Base-by-base conservation (phyloP, 2,888 invertebrate genomes). In the Calameuta filiformis region DNA sequence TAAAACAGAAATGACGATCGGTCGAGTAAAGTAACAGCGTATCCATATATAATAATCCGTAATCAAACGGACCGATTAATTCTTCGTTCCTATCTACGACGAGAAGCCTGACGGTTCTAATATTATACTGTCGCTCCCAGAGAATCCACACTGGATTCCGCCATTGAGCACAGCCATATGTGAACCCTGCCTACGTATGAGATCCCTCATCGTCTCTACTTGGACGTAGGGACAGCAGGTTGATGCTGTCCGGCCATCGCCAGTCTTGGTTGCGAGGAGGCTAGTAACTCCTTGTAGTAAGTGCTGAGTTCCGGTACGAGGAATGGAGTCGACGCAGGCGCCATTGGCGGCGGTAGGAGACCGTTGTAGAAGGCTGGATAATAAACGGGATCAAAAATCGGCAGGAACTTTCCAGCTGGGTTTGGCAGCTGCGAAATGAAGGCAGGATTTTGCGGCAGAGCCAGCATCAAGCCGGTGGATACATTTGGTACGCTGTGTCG, bases 251-350 rank as follows among this genome's bases (percentile, higher is more conserved):
- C 90, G 83, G 83, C 84, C 87, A 87, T 91, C 86, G 85, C 90
- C 88, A 87, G 91, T 91, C 88, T 92, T 88, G 87, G 90, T 90
- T 87, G 92, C 80, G 92, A 90, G 79, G 88, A 92, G 78, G 92
- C 91, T 86, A 93, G 90, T 79, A 94, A 88, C 82, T 94, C 93
- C 83, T 93, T 93, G 81, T 94, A 92, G 84, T 93, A 93, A 33
- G 93, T 92, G 79, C 91, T 91, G 73, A 93, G 91, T 80, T 93
- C 92, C 34, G 91, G 91, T 69, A 90, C 85, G 75, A 93, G 90
- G 80, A 92, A 90, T 77, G 92, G 88, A 3, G 92, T 90, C 23
- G 89, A 85, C 37, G 91, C 81, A 69, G 75, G 83, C 79, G 81
- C 84, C 80, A 84, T 84, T 79, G 85, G 89, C 75, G 90, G 92